Percentiles rank a stretch among this genome's conserved stretches.
phyloP scores from a whole-genome alignment of 1,140 invertebrate species.

The Ips nitidus region DNA sequence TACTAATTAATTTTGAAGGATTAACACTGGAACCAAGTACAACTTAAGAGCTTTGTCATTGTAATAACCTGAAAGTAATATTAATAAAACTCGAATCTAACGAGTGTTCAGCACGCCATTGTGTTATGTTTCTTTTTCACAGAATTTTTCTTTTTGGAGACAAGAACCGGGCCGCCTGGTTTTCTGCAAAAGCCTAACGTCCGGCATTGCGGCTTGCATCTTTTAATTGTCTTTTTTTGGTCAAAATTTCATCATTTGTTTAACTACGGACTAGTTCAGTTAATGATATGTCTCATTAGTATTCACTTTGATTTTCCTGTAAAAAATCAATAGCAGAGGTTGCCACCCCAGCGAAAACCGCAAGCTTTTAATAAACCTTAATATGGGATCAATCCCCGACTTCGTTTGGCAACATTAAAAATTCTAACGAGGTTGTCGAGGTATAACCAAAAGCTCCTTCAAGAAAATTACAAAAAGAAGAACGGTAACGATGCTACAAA shows the following conservation, averaged over 20 bases:
- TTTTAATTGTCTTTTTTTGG: constrained; percentile 30
- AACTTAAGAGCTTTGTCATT: too few species aligned
- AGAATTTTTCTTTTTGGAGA: constrained; percentile 33
- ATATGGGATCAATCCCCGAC: too few species aligned
- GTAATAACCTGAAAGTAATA: too few species aligned
- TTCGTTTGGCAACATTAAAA: not conserved
- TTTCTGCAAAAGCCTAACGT: constrained; percentile 34
- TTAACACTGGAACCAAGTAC: too few species aligned
- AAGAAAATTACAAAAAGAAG: constrained; percentile 23
- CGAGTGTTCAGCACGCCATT: constrained; percentile 3
- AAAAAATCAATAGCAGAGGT: too few species aligned
- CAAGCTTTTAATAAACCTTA: too few species aligned
- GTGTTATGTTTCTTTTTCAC: constrained; percentile 29
- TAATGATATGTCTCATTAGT: too few species aligned
- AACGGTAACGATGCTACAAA: constrained; percentile 21
- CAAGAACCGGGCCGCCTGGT: constrained; percentile 30
- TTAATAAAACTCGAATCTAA: too few species aligned
- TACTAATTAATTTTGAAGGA: too few species aligned
- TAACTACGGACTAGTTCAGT: too few species aligned
- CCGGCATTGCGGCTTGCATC: constrained; percentile 29
- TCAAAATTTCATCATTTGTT: not conserved
- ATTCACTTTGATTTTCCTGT: too few species aligned
- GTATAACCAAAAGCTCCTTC: constrained; percentile 3
- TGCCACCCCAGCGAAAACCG: too few species aligned
- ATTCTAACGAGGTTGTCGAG: constrained; percentile 9